A percentile compares a stretch with the other conserved stretches of the same genome.
phyloP scores from a whole-genome alignment of 1,140 invertebrate genomes.

The Leptestheria dahalacensis region DNA sequence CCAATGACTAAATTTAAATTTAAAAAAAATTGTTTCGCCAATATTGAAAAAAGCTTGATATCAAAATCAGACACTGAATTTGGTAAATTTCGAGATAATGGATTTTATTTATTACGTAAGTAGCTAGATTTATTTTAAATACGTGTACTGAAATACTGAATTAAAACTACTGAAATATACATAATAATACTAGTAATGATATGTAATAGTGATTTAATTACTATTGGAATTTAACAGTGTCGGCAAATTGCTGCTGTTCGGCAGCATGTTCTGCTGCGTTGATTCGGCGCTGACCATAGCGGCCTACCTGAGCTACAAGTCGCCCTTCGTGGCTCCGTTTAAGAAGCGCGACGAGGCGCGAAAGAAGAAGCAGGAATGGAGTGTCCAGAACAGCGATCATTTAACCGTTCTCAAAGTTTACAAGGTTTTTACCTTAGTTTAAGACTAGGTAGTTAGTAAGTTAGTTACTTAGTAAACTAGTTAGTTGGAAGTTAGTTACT shows the following conservation, averaged over 20 bases:
- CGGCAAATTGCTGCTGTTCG: slow-evolving; percentile 34
- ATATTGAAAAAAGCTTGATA: too few relatives aligned
- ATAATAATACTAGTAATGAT: too few relatives aligned
- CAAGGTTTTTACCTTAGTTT: slow-evolving; percentile 34
- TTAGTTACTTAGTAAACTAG: neutral
- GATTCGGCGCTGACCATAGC: slow-evolving; percentile 32
- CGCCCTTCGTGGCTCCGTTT: slow-evolving; percentile 60
- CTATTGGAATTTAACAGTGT: slow-evolving; percentile 22
- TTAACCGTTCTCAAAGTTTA: slow-evolving; percentile 61
- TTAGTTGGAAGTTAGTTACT: too few relatives aligned
- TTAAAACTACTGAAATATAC: too few relatives aligned
- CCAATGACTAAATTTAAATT: too few relatives aligned
- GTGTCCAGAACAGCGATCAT: slow-evolving; percentile 59
- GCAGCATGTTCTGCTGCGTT: slow-evolving; percentile 32
- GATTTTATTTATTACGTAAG: too few relatives aligned
- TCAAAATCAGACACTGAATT: too few relatives aligned
- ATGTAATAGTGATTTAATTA: neutral
- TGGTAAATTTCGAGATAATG: too few relatives aligned
- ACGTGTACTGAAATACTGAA: too few relatives aligned
- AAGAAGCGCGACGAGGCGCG: slow-evolving; percentile 54
- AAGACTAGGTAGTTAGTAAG: neutral
- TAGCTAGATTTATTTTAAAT: too few relatives aligned
- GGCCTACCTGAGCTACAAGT: slow-evolving; percentile 37
- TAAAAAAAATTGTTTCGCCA: too few relatives aligned
- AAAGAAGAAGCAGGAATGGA: slow-evolving; percentile 52